Percentiles rank a stretch among this genome's conserved stretches.
phyloP scores from a whole-genome alignment of 2,888 invertebrate species.

The Cinara cedri region DNA sequence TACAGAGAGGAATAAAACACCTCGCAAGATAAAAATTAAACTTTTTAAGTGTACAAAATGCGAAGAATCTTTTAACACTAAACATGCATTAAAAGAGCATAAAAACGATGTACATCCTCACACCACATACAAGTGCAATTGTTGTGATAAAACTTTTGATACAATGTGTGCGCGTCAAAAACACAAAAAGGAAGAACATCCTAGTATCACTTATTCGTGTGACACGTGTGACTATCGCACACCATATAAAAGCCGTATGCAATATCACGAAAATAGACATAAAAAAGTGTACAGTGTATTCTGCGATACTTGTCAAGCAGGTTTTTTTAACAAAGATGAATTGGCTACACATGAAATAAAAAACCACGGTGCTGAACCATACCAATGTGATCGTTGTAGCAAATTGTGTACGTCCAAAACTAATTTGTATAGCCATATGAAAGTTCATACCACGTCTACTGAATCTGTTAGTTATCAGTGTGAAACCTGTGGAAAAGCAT shows the following conservation, averaged over 20 bases:
- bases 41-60: constrained; percentile 50
- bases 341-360: constrained; percentile 58
- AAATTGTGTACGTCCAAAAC: constrained; percentile 58
- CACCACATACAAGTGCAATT: constrained; percentile 54
- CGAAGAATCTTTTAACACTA: constrained; percentile 47
- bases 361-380: constrained; percentile 58
- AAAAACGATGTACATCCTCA: constrained; percentile 46
- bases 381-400: constrained; percentile 58
- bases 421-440: constrained; percentile 58
- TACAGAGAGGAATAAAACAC: constrained; percentile 20
- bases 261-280: constrained; percentile 58
- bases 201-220: constrained; percentile 54
- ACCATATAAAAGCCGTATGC: constrained; percentile 57
- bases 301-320: constrained; percentile 57
- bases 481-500: constrained; percentile 58
- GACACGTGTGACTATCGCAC: constrained; percentile 57
- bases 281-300: constrained; percentile 57
- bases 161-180: constrained; percentile 52
- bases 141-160: constrained; percentile 56
- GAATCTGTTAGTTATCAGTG: constrained; percentile 57
- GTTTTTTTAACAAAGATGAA: constrained; percentile 58
- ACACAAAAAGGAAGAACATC: constrained; percentile 57
- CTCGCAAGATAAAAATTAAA: constrained; percentile 35
- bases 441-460: constrained; percentile 55
- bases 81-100: constrained; percentile 51